A percentile compares a stretch with the other conserved stretches of the same genome.
These are phyloP conservation scores for Rhynchomys soricoides DNA, from an alignment of 2,113 vertebrate genomes.

Conservation along the genomic window DNA sequence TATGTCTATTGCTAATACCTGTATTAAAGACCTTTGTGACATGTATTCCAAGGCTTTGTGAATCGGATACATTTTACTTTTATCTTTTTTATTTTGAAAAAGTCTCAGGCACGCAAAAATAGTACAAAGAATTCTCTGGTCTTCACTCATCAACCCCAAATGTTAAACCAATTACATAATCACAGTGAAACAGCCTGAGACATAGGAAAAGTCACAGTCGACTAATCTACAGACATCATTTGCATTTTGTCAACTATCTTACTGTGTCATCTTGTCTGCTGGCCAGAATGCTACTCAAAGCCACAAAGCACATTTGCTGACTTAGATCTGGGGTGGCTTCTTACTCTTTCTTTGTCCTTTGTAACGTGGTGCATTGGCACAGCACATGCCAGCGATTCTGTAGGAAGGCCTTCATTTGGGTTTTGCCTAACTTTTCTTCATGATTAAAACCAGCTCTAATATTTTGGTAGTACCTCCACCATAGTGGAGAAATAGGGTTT, in stretches of 20 bases:
- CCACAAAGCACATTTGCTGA: not conserved
- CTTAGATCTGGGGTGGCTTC: not conserved
- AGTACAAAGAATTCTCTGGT: conserved; percentile 31
- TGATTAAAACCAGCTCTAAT: not conserved
- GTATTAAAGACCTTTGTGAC: not conserved
- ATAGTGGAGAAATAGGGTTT: not conserved
- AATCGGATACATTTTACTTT: not conserved
- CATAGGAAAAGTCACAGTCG: not conserved
- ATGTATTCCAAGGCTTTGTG: not conserved
- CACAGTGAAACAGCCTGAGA: not conserved
- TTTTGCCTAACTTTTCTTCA: not conserved
- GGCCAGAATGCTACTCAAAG: not conserved
- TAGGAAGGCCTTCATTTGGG: not conserved
- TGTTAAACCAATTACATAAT: conserved; percentile 25
- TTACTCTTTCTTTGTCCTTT: not conserved
- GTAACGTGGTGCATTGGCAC: not conserved
- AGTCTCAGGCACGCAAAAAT: conserved; percentile 42
- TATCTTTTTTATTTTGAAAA: conserved; percentile 39
- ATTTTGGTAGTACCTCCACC: not conserved
- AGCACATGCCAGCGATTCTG: not conserved
- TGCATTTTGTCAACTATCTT: not conserved
- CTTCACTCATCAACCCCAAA: conserved; percentile 29
- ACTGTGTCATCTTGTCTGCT: not conserved
- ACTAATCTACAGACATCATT: not conserved
- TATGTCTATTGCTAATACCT: not conserved